Evolutionary conservation across 2,888 invertebrate species (phyloP), one percentile per base, ranked within the genome.

Genomic region (Xestia rhomboidea): DNA sequence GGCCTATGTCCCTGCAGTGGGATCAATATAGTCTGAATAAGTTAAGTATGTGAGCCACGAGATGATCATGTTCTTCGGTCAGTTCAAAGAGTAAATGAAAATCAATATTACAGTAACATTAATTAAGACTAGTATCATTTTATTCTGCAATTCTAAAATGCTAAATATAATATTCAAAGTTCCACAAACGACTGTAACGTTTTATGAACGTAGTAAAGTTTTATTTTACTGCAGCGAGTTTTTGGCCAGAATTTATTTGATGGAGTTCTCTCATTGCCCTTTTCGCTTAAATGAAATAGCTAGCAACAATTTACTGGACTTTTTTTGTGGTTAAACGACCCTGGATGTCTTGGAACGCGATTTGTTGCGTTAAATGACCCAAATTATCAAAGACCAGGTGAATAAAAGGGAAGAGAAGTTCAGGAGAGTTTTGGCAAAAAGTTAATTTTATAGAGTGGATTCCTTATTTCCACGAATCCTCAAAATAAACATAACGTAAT

Each of bases 131-230:
- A 68, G 71, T 63, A 70, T 54, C 24, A 81, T 74, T 77, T 60
- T 74, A 68, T 67, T 46, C 34, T 63, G 51, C 51, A 69, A 69
- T 79, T 74, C 66, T 76, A 70, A 81, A 70, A 63, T 67, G 60
- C 69, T 69, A 73, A 83, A 77, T 78, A 71, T 77, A 75, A 73
- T 72, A 76, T 87, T 87, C 74, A 74, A 79, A 83, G 68, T 83
- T 79, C 73, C 72, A 79, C 78, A 82, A 89, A 83, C 73, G 81
- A 73, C 78, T 80, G 77, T 76, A 64, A 41, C 75, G 60, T 83
- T 85, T 88, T 85, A 89, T 79, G 70, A 70, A 72, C 71, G 82
- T 38, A 85, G 80, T 88, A 82, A 89, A 82, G 76, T 89, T 84
- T 85, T 83, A 85, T 89, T 87, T 85, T 80, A 84, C 74, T 67